Conservation (phyloP, 2,888 invertebrate genomes). For the Byasa hedistus region DNA sequence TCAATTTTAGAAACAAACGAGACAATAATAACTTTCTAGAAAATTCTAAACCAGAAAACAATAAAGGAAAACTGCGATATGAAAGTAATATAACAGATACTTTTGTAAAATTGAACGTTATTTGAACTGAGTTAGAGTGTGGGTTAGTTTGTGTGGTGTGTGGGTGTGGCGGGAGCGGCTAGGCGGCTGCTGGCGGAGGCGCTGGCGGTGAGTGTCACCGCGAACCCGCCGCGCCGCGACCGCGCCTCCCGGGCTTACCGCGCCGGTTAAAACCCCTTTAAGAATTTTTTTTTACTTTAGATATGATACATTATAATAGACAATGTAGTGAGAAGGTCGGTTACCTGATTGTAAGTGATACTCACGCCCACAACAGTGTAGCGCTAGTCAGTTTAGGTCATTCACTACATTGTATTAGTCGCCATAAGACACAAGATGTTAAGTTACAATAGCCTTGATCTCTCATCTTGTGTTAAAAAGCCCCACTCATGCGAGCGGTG, state of each 20-base stretch:
- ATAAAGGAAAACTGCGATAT: background rate
- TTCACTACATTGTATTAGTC: too few species aligned
- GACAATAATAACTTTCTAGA: background rate
- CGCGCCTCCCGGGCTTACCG: slow-evolving; percentile 67
- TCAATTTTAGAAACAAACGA: background rate
- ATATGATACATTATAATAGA: too few species aligned
- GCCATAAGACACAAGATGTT: too few species aligned
- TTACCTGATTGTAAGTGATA: too few species aligned
- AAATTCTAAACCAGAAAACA: background rate
- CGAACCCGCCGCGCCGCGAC: slow-evolving; percentile 50
- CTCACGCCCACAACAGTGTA: too few species aligned
- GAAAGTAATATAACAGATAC: background rate
- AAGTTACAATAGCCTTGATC: too few species aligned
- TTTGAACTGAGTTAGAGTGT: slow-evolving; percentile 28
- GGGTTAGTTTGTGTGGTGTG: slow-evolving; percentile 37
- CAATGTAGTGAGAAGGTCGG: too few species aligned
- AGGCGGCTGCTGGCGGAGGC: slow-evolving; percentile 40
- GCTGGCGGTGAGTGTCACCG: slow-evolving; percentile 48
- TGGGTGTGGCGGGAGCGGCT: slow-evolving; percentile 42
- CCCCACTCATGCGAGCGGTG: too few species aligned
- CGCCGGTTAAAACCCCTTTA: slow-evolving; percentile 74
- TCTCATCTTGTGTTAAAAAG: too few species aligned
- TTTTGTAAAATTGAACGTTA: slow-evolving; percentile 16
- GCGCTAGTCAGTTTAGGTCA: too few species aligned
- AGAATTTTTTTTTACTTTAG: background rate